Evolutionary conservation across 2,113 vertebrate species (phyloP).

Genomic region (Blennius ocellaris): DNA sequence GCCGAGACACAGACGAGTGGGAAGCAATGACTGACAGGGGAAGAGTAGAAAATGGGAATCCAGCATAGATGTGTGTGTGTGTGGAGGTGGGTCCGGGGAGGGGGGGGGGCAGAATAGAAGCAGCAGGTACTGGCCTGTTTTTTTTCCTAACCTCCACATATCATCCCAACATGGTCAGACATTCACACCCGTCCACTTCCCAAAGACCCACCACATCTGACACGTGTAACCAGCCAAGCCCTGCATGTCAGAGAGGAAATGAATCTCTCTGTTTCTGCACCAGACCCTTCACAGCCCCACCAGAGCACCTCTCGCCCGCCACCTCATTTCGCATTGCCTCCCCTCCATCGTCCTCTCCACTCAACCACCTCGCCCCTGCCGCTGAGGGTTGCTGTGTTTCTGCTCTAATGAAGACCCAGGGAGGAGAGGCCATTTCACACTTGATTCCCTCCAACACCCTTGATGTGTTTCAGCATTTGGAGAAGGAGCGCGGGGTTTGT

Average conservation of each 20-base stretch:
- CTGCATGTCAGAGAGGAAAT: constrained; percentile 74
- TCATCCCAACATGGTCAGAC: constrained; percentile 55
- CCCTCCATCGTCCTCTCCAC: constrained; percentile 52
- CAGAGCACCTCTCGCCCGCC: constrained; percentile 17
- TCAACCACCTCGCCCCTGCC: constrained; percentile 51
- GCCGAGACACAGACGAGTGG: neutral
- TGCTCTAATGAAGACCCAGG: constrained; percentile 78
- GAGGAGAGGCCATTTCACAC: constrained; percentile 80
- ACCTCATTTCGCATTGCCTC: constrained; percentile 43
- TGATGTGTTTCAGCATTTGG: constrained; percentile 61
- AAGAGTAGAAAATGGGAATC: constrained; percentile 33
- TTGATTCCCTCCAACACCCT: constrained; percentile 70
- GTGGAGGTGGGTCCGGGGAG: constrained; percentile 2
- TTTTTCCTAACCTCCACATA: constrained; percentile 28
- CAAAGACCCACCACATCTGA: constrained; percentile 73
- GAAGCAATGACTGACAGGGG: constrained; percentile 32
- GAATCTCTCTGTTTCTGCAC: constrained; percentile 74
- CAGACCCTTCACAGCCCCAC: constrained; percentile 52
- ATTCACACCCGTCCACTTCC: constrained; percentile 14
- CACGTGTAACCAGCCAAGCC: constrained; percentile 75
- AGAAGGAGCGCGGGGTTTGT: constrained; percentile 23
- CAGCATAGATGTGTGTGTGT: constrained; percentile 32
- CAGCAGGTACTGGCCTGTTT: constrained; percentile 47
- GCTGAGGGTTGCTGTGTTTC: constrained; percentile 57
- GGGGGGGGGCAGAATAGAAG: constrained; percentile 35